Evolutionary conservation across 2,888 invertebrate species (phyloP), one percentile per base, ranked within the genome.

Genomic region (Lasiommata megera): DNA sequence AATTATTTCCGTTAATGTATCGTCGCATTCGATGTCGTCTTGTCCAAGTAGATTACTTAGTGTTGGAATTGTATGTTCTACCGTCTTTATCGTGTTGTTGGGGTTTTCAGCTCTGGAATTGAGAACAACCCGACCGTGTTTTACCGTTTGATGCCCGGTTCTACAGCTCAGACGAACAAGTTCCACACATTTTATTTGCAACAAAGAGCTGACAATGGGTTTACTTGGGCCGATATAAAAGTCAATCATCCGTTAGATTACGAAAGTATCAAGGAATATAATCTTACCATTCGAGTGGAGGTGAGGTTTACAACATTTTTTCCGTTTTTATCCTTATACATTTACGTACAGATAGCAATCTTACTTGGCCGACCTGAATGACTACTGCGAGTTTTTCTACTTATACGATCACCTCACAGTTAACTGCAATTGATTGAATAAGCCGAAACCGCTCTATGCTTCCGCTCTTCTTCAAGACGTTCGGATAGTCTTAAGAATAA

Each of bases 81-180:
- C 31, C n/a, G n/a, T n/a, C n/a, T n/a, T n/a, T n/a, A n/a, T n/a
- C n/a, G n/a, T n/a, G n/a, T n/a, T n/a, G n/a, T 23, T 23, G 23
- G 23, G 23, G 41, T 80, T 89, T 88, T 84, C 94, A 97, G 98
- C 92, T 98, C 98, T 82, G 98, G 98, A 69, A 98, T 98, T 86
- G 97, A 97, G 84, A 97, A 97, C 88, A 98, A 97, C 89, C 98
- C 98, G 59, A 97, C 97, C 71, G 98, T 98, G 71, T 98, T 97
- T 93, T 98, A 98, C 91, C 96, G 96, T 63, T 91, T 98, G 80
- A 98, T 98, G 96, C 97, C 97, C 65, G 98, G 98, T 65, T 97
- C 97, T 34, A 98, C 98, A 56, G 97, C 98, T 6, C 98, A 98
- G 89, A 98, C 98, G 71, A 98, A 98, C 92, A 98, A 98, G 89